Evolutionary conservation across 1,140 invertebrate species (phyloP), one percentile per base, ranked within the genome.

Genomic region (Eueides isabella): DNA sequence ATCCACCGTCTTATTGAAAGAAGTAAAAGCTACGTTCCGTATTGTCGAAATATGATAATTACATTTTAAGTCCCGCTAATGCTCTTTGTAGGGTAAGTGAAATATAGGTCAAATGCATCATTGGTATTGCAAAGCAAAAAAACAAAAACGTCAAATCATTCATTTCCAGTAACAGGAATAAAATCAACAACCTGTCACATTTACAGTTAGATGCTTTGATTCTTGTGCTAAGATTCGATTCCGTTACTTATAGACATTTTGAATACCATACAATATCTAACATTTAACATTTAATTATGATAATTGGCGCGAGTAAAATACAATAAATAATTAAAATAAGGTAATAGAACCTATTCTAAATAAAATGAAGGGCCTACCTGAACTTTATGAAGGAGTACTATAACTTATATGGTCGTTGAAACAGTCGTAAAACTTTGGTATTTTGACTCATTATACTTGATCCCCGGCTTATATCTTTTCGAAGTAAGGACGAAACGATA

Each of bases 61-160:
- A 55, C 48, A 55, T 55, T 55, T 19, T 55, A 55, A 55, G n/a
- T 44, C 41, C n/a, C 41, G 38, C 12, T 41, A 41, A 41, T 41
- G 12, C 38, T 41, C 0, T 41, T 44, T 5, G 2, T 3, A 12
- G n/a, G 2, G 9, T 19, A 55, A 55, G 12, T 55, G 48, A 11
- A 55, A 55, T 26, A 55, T 19, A 55, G 19, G 19, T 55, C 48
- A 55, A 55, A 0, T 55, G 9, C 23, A 19, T 55, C 9, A 9
- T 23, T 55, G 48, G 23, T 55, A 12, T 23, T 44, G 6, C 19
- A n/a, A n/a, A n/a, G n/a, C n/a, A n/a, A n/a, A n/a, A n/a, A n/a
- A n/a, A n/a, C n/a, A n/a, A n/a, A n/a, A n/a, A n/a, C n/a, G n/a
- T 38, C 2, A 9, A 9, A 11, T 5, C 12, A 38, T 38, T 38